Evolutionary conservation across 2,113 vertebrate species (phyloP), one percentile per base, ranked within the genome.

Genomic region (Urocynchramus pylzowi): DNA sequence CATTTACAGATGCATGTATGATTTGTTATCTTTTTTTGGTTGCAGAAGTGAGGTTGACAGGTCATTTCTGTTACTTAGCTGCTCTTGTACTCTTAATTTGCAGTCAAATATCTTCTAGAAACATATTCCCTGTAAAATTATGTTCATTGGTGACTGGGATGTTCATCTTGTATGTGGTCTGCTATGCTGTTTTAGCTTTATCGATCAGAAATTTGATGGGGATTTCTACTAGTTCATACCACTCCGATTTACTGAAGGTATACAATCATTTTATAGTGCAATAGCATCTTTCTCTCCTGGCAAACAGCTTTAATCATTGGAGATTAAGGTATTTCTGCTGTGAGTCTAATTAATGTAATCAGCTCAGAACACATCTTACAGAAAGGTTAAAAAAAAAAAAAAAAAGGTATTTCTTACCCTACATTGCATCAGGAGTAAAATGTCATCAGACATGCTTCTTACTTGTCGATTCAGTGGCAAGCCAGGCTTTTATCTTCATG

Each of bases 371-470:
- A 33, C 53, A 59, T 87, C 49, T 90, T 76, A 70, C 41, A 89
- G 90, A 92, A 80, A 69, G 68, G 67, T 85, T 47, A 70, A 35
- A 75, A 45, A 39, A 52, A 57, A 70, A 35, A 75, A 45, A 39
- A 52, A 57, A 60, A 49, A 54, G 56, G 53, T 87, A 71, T 87
- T 94, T 28, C 98, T 99, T 99, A 99, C 98, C 98, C 97, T 98
- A 96, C 97, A 98, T 98, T 97, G 94, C 98, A 97, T 98, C 89
- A 98, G 97, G 98, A 98, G 97, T 97, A 97, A 97, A 97, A 98
- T 96, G 95, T 97, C 98, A 97, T 98, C 98, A 97, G 93, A 97
- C 98, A 98, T 98, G 97, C 98, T 99, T 97, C 97, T 98, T 97
- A 96, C 97, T 98, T 78, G 94, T 97, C 88, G 68, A 69, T 97